Evolutionary conservation across 2,888 invertebrate species (phyloP), one percentile per base, ranked within the genome.

Genomic region (Cerceris rybyensis): DNA sequence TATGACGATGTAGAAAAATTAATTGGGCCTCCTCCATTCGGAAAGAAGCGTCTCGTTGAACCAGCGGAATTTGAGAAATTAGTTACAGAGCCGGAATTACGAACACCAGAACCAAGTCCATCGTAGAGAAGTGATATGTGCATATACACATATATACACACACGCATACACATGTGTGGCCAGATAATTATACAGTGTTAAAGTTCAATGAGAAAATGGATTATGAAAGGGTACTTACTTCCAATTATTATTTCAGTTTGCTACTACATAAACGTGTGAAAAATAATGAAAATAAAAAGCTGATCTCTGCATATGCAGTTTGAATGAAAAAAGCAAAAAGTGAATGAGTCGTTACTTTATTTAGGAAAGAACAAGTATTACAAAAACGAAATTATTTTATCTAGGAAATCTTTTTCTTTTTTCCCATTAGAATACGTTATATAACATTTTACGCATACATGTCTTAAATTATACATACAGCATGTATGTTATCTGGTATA

Each of bases 1-100:
- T 98, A 97, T 90, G 96, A 98, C 77, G 97, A 99, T 87, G 96
- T 99, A 2, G 96, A 97, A 88, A 92, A 93, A 8, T 93, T 99
- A 61, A 95, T 99, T 80, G 99, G 99, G 0, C 97, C 98, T 1
- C 98, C 99, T 0, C 96, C 97, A 0, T 94, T 94, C 66, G 96
- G 96, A 0, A 94, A 95, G 70, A 96, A 96, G 88, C 94, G 95
- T 70, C 93, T 96, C 70, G 94, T 97, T 54, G 97, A 97, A 79
- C 95, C 96, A 0, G 95, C 96, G 0, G 97, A 97, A 86, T 97
- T 97, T 90, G 97, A 97, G 43, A 81, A 68, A 42, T 82, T 87
- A 7, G 59, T 81, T 41, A 43, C 66, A 63, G 61, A 69, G 17
- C 63, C 67, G 55, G 61, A 83, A 68, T 46, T 74, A 1, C 59